Evolutionary conservation across 2,113 vertebrate genomes (phyloP), one percentile per base, ranked within the genome.

Genomic region (Onychorhynchus coronatus): DNA sequence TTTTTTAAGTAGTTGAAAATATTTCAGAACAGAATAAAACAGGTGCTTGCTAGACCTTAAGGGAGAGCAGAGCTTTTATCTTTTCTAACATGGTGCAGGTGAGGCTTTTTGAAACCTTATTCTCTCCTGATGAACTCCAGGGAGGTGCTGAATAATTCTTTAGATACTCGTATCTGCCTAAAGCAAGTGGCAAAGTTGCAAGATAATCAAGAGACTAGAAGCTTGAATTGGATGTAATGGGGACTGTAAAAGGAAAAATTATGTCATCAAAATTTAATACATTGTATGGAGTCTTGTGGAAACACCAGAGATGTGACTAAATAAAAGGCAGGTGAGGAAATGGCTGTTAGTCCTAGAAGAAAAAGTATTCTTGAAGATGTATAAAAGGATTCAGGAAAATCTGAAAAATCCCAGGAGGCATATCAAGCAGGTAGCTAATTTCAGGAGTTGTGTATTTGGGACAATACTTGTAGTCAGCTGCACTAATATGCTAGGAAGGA

Each of bases 161-260:
- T 33, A 41, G 42, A 13, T 53, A 14, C 1, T 3, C 0, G 0
- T 46, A 55, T 28, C 18, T 80, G 31, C 50, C 66, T 84, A 11
- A 72, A 92, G 28, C 0, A 1, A 76, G 22, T 53, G 53, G 31
- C 46, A n/a, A 68, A 74, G 17, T 27, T 89, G 31, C 37, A 73
- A 73, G 46, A 23, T 49, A 55, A 7, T 67, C 5, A 12, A 9
- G 41, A 72, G 44, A 25, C 19, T 62, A 13, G 25, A 53, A 62
- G n/a, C 37, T 77, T 89, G 18, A 39, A 31, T 35, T 85, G 50
- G 23, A 8, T 70, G 50, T 71, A 67, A 24, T 35, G 46, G 25
- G 53, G 50, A 30, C 2, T 0, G 6, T 91, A 49, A 56, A 83
- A 72, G 24, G 31, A 52, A 52, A 52, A 42, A 30, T 62, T 25